Conservation (phyloP, 2,888 invertebrate species). For the Sinopyrophorus schimmeli region DNA sequence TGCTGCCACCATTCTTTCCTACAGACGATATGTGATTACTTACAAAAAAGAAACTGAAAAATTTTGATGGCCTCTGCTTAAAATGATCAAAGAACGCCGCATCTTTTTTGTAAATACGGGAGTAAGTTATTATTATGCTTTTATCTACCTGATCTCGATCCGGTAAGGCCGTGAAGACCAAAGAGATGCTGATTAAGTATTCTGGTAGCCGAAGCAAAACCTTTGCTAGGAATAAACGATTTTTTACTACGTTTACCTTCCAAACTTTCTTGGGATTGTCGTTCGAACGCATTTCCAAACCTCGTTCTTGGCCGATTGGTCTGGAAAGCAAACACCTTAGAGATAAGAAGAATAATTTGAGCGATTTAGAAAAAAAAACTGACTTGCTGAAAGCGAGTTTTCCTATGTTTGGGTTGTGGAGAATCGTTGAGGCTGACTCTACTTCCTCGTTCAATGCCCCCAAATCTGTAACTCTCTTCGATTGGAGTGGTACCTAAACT, state of each 20-base stretch:
- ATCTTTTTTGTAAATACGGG: not conserved
- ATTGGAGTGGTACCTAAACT: conserved; percentile 65
- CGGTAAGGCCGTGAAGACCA: conserved; percentile 62
- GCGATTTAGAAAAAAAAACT: conserved; percentile 51
- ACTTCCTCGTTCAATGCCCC: conserved; percentile 56
- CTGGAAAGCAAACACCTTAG: conserved; percentile 36
- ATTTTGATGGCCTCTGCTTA: not conserved
- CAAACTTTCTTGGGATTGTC: conserved; percentile 61
- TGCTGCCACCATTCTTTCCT: conserved; percentile 63
- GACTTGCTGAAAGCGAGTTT: conserved; percentile 85
- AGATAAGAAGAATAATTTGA: conserved; percentile 37
- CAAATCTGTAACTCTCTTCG: conserved; percentile 60
- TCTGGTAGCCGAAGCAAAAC: conserved; percentile 71
- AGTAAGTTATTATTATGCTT: not conserved
- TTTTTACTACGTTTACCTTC: conserved; percentile 54
- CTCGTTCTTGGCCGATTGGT: conserved; percentile 53
- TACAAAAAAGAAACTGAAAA: not conserved
- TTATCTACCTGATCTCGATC: conserved; percentile 54
- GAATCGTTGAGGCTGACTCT: conserved; percentile 67
- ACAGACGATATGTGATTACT: too few species aligned
- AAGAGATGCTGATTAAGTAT: conserved; percentile 76
- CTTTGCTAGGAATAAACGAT: conserved; percentile 66
- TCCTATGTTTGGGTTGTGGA: conserved; percentile 77
- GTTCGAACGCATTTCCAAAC: conserved; percentile 56
- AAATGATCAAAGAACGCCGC: not conserved